phyloP scores from a whole-genome alignment of 2,888 invertebrate species.

The Celastrina argiolus region DNA sequence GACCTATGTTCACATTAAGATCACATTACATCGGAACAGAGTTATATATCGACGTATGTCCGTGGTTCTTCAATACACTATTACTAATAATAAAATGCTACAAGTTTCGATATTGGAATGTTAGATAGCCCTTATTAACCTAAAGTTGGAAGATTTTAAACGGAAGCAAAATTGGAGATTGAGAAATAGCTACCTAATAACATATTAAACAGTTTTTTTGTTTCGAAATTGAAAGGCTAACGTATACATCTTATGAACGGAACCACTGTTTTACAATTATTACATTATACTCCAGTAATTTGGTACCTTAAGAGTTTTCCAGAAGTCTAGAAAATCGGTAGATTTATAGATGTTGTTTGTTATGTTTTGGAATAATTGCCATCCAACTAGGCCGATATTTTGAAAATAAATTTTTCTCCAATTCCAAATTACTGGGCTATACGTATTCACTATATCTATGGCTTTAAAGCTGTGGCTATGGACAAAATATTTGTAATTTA shows the following conservation, averaged over 20 bases:
- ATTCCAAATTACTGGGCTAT: too few species aligned
- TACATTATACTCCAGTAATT: too few species aligned
- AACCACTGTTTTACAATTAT: not conserved
- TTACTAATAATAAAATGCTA: not conserved
- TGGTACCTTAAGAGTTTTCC: too few species aligned
- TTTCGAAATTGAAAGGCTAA: not conserved
- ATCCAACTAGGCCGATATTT: too few species aligned
- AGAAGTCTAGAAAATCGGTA: too few species aligned
- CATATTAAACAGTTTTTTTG: not conserved
- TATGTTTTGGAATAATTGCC: too few species aligned
- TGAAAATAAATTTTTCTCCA: too few species aligned
- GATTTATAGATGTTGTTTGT: too few species aligned
- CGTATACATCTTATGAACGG: not conserved
- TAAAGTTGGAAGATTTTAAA: conserved; percentile 1
- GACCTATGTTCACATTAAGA: too few species aligned
- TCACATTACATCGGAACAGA: too few species aligned
- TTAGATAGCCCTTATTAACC: not conserved
- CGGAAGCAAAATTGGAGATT: conserved; percentile 1
- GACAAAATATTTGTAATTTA: conserved; percentile 7
- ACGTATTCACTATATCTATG: not conserved
- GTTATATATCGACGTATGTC: not conserved
- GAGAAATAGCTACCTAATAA: not conserved
- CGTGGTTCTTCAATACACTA: not conserved
- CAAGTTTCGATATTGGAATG: not conserved
- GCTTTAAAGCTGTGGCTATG: not conserved